These are phyloP conservation scores for Entomobrya multifasciata DNA, from an alignment of 2,888 invertebrate species.

Conservation along the genomic window DNA sequence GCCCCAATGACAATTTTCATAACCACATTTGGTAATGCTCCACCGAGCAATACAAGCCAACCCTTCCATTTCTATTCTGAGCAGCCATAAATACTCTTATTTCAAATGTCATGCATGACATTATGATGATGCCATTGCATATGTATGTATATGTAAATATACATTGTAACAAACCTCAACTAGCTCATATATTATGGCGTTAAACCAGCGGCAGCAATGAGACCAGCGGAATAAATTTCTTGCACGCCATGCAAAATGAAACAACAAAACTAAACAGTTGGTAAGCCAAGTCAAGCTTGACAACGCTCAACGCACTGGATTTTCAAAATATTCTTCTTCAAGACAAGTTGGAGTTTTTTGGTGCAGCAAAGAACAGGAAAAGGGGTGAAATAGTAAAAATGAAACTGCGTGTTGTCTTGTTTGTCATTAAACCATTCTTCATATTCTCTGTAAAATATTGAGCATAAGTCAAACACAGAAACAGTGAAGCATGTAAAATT, in stretches of 20 bases:
- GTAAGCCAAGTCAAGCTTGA: conserved; percentile 5
- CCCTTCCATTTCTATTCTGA: conserved; percentile 38
- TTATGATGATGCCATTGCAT: conserved; percentile 23
- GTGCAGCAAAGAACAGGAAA: no score
- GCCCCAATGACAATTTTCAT: conserved; percentile 50
- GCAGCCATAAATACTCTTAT: conserved; percentile 55
- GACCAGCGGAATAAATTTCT: not conserved
- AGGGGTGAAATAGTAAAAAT: conserved; percentile 3
- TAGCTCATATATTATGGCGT: not conserved
- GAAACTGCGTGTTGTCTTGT: conserved; percentile 5
- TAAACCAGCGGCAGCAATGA: not conserved
- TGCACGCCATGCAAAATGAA: not conserved
- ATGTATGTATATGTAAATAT: not conserved
- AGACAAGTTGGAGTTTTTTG: conserved; percentile 12
- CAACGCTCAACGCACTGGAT: not conserved
- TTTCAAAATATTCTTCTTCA: conserved; percentile 3
- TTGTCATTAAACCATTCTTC: conserved; percentile 1
- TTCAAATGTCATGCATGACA: conserved; percentile 46
- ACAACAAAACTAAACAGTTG: not conserved
- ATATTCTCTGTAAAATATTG: conserved; percentile 3
- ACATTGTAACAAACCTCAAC: conserved; percentile 5
- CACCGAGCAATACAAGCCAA: conserved; percentile 49
- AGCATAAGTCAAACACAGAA: conserved; percentile 1
- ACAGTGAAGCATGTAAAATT: not conserved
- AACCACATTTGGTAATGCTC: conserved; percentile 60